Conservation (phyloP, 2,797 vertebrate genomes). For the Selene dorsalis region DNA sequence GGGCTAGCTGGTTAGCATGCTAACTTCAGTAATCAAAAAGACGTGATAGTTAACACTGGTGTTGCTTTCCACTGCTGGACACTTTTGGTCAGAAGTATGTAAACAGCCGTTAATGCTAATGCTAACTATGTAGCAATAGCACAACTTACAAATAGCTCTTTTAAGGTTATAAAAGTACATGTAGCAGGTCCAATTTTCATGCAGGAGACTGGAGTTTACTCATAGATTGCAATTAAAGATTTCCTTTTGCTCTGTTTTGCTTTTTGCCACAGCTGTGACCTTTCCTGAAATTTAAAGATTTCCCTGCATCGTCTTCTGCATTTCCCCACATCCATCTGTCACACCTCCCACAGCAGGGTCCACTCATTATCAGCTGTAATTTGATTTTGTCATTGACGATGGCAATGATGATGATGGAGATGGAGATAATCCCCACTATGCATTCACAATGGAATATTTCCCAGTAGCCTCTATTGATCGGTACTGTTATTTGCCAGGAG, state of each 20-base stretch:
- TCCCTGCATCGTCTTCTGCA: slow-evolving; percentile 24
- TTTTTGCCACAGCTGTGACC: not conserved
- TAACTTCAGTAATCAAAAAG: too few relatives aligned
- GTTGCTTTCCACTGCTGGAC: too few relatives aligned
- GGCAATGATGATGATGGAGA: slow-evolving; percentile 76
- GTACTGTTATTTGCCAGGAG: slow-evolving; percentile 86
- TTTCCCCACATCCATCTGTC: slow-evolving; percentile 51
- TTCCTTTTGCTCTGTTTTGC: not conserved
- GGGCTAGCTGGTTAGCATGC: too few relatives aligned
- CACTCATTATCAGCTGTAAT: slow-evolving; percentile 75
- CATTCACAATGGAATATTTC: slow-evolving; percentile 83
- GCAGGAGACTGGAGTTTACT: too few relatives aligned
- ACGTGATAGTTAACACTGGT: too few relatives aligned
- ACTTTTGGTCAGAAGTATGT: too few relatives aligned
- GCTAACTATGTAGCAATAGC: too few relatives aligned
- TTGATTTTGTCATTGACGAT: slow-evolving; percentile 77
- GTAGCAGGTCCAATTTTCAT: not conserved
- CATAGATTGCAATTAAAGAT: not conserved
- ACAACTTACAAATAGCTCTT: too few relatives aligned
- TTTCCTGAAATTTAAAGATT: slow-evolving; percentile 12
- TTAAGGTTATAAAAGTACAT: not conserved
- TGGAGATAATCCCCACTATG: slow-evolving; percentile 75
- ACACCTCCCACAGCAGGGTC: slow-evolving; percentile 49
- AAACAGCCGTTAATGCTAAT: too few relatives aligned
- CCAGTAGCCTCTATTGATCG: slow-evolving; percentile 84